phyloP scores from a whole-genome alignment of 2,113 vertebrate species.

The Casuarius casuarius region DNA sequence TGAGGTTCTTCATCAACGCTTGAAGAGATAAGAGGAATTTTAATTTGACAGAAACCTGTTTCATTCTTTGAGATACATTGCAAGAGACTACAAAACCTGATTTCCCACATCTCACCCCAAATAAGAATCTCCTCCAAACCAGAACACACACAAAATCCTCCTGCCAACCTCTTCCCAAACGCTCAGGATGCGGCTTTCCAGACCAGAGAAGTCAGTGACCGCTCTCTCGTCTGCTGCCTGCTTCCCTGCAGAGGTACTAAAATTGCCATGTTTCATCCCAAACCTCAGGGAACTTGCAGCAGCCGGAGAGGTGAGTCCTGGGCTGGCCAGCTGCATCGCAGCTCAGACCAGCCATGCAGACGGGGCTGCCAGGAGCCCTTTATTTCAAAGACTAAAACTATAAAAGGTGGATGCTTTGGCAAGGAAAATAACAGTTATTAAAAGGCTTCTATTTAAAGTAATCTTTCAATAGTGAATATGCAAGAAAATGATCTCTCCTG shows the following conservation, averaged over 20 bases:
- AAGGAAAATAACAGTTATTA: background rate
- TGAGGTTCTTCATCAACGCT: background rate
- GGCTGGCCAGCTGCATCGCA: background rate
- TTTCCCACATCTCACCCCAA: fast-evolving
- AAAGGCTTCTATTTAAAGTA: background rate
- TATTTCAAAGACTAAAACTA: background rate
- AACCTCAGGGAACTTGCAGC: background rate
- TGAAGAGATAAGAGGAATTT: background rate
- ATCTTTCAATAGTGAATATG: background rate
- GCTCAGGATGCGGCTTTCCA: background rate
- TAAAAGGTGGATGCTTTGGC: no score
- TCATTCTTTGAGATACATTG: background rate
- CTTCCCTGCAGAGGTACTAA: background rate
- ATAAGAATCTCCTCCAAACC: no score
- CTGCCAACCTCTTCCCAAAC: background rate
- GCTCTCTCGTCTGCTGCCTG: background rate
- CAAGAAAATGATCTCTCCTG: background rate
- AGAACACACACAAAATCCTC: background rate
- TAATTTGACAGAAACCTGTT: background rate
- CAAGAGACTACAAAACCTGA: background rate
- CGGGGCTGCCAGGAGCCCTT: background rate
- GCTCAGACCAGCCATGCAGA: background rate
- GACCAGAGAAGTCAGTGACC: background rate
- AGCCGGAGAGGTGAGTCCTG: background rate
- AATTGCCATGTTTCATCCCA: background rate